A percentile compares a stretch with the other conserved stretches of the same genome.
phyloP scores from a whole-genome alignment of 2,113 vertebrate species.

The Xenopus borealis region DNA sequence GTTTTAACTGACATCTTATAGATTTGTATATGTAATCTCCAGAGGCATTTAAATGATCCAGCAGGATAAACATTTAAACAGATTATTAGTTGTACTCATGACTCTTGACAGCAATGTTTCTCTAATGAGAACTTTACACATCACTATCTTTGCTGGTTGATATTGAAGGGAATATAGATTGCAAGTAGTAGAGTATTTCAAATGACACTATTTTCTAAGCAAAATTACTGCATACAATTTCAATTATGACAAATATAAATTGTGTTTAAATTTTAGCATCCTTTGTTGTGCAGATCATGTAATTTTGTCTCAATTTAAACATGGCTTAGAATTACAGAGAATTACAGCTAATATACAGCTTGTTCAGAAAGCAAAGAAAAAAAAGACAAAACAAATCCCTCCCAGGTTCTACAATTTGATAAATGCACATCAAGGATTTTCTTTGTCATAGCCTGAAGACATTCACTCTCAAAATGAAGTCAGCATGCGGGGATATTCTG shows the following conservation, averaged over 20 bases:
- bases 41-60: not conserved
- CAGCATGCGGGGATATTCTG: slow-evolving; percentile 30
- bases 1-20: too few relatives aligned
- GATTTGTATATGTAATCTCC: too few relatives aligned
- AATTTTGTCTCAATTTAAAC: too few relatives aligned
- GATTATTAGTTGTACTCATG: not conserved
- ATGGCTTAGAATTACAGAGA: too few relatives aligned
- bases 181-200: too few relatives aligned
- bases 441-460: slow-evolving; percentile 7
- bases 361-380: too few relatives aligned
- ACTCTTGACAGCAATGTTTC: not conserved
- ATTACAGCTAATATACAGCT: not conserved
- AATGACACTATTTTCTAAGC: too few relatives aligned
- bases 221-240: too few relatives aligned
- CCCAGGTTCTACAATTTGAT: slow-evolving; percentile 13
- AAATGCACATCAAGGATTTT: slow-evolving; percentile 27
- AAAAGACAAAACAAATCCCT: slow-evolving; percentile 1
- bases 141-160: not conserved
- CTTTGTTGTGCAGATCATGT: too few relatives aligned
- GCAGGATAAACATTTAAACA: not conserved
- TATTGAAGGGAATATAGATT: too few relatives aligned
- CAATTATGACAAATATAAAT: too few relatives aligned
- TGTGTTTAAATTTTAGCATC: too few relatives aligned
- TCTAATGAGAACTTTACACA: not conserved
- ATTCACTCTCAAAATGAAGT: slow-evolving; percentile 32